phyloP scores from a whole-genome alignment of 2,888 invertebrate genomes.

The Drosophila hamatofila region DNA sequence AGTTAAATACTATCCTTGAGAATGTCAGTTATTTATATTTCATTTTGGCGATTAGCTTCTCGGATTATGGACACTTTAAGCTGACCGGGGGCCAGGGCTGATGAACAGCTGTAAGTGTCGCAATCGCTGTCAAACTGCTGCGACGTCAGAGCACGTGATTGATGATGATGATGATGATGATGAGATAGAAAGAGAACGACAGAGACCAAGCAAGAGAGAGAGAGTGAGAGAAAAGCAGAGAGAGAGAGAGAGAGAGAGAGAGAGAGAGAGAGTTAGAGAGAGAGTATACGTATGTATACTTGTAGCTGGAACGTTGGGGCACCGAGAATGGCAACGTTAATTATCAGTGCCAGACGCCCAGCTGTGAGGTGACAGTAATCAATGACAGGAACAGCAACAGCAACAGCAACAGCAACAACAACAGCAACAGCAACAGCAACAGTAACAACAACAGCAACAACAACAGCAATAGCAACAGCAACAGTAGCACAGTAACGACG shows the following conservation, averaged over 20 bases:
- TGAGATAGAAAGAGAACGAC: background rate
- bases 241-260: background rate
- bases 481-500: constrained; percentile 23
- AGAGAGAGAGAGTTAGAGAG: background rate
- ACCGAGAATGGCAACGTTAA: constrained; percentile 38
- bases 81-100: constrained; percentile 42
- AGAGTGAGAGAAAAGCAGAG: background rate
- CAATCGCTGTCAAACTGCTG: constrained; percentile 75
- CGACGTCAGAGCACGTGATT: constrained; percentile 50
- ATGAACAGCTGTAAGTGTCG: constrained; percentile 77
- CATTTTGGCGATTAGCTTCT: constrained; percentile 41
- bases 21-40: constrained; percentile 11
- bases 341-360: constrained; percentile 48
- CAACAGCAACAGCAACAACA: constrained; percentile 11
- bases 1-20: constrained; percentile 14
- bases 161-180: constrained; percentile 67
- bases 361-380: constrained; percentile 42
- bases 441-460: constrained; percentile 27
- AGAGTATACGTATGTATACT: constrained; percentile 4
- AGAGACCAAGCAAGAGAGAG: background rate
- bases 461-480: constrained; percentile 3
- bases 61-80: constrained; percentile 45
- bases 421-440: constrained; percentile 3
- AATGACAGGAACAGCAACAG: constrained; percentile 29
- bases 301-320: background rate